A percentile compares a stretch with the other conserved stretches of the same genome.
phyloP scores from a whole-genome alignment of 2,113 vertebrate species.

The Saccopteryx leptura region DNA sequence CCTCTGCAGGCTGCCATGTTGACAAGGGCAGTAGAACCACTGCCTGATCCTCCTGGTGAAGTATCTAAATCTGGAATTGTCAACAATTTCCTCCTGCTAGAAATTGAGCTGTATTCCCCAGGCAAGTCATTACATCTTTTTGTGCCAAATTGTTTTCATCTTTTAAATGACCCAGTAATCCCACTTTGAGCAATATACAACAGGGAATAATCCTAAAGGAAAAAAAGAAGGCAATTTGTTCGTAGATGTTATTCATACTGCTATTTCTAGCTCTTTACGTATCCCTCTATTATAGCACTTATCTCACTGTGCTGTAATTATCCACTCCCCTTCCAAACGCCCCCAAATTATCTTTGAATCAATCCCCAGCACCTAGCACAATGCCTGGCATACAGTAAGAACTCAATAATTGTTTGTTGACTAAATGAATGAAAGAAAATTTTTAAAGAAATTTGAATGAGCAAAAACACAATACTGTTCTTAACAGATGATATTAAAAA shows the following conservation, averaged over 20 bases:
- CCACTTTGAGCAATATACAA: slow-evolving; percentile 84
- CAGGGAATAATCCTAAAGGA: slow-evolving; percentile 84
- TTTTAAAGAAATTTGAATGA: slow-evolving; percentile 58
- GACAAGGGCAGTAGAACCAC: slow-evolving; percentile 20
- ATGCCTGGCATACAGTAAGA: slow-evolving; percentile 83
- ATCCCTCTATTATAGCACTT: slow-evolving; percentile 82
- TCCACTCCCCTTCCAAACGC: slow-evolving; percentile 78
- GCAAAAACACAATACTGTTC: slow-evolving; percentile 67
- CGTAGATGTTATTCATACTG: slow-evolving; percentile 81
- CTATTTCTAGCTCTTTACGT: slow-evolving; percentile 83
- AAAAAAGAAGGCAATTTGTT: slow-evolving; percentile 82
- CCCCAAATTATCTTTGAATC: slow-evolving; percentile 85
- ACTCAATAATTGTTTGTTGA: slow-evolving; percentile 81
- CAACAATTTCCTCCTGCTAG: slow-evolving; percentile 70
- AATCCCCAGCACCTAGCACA: slow-evolving; percentile 81
- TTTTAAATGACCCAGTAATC: slow-evolving; percentile 85
- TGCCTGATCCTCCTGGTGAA: slow-evolving; percentile 12
- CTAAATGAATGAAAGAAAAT: slow-evolving; percentile 69
- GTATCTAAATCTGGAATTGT: slow-evolving; percentile 76
- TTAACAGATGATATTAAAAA: slow-evolving; percentile 56
- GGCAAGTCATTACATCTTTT: slow-evolving; percentile 80
- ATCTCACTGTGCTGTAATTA: slow-evolving; percentile 85
- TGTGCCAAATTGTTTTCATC: slow-evolving; percentile 85
- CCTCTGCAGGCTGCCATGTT: neutral
- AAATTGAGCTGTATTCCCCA: slow-evolving; percentile 83